Conservation (phyloP, 64 coral and sea anemone species). For the Porites australiensis region DNA sequence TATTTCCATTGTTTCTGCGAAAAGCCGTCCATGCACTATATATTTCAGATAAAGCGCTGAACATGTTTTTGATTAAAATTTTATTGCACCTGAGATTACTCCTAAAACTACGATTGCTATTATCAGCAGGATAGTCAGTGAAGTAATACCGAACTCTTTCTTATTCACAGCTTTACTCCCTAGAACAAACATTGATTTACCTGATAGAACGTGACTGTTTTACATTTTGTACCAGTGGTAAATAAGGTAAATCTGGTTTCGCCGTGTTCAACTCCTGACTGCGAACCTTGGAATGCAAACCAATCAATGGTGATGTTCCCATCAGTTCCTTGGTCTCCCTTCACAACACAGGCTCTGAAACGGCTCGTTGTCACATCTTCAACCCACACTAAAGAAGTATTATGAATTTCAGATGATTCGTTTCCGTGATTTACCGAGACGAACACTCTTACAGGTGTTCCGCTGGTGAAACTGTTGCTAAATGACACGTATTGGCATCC, state of each 20-base stretch:
- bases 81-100: too few relatives aligned
- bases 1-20: too few relatives aligned
- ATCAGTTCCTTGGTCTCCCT: not conserved
- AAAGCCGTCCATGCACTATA: too few relatives aligned
- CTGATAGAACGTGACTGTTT: not conserved
- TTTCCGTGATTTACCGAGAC: slow-evolving; percentile 2
- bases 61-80: too few relatives aligned
- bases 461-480: not conserved
- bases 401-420: not conserved
- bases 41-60: too few relatives aligned
- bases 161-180: too few relatives aligned
- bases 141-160: too few relatives aligned
- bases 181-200: not conserved
- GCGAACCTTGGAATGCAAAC: slow-evolving; percentile 16
- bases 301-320: slow-evolving; percentile 7
- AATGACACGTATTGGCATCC: not conserved
- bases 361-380: not conserved
- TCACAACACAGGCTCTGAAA: slow-evolving; percentile 31
- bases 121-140: too few relatives aligned
- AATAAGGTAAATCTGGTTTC: not conserved
- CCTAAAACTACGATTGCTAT: too few relatives aligned
- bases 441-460: not conserved
- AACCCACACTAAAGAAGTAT: not conserved
- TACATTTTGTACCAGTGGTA: slow-evolving; percentile 28
- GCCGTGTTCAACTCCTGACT: slow-evolving; percentile 4